Evolutionary conservation across 2,888 invertebrate species (phyloP), one percentile per base, ranked within the genome.

Genomic region (Lepetodrilus schrolli): DNA sequence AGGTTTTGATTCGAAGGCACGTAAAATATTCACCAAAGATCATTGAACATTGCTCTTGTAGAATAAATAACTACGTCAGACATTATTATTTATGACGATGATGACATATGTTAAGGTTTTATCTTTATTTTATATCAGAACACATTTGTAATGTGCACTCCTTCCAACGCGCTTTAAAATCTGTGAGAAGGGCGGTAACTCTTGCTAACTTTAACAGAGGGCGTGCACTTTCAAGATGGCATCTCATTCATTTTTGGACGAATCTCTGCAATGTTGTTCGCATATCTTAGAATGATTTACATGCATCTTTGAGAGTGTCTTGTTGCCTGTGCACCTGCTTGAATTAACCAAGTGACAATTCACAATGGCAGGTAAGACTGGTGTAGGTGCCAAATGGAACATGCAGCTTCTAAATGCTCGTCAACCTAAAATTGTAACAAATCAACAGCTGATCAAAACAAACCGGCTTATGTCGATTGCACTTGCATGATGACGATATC

Each of bases 171-270:
- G n/a, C n/a, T n/a, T n/a, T n/a, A n/a, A n/a, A n/a, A n/a, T n/a
- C n/a, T n/a, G n/a, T n/a, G n/a, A 48, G 48, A 48, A 48, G 58
- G 58, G 58, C 17, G 17, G 30, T 58, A 58, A 58, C 58, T 58
- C 58, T 13, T 58, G 13, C 30, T n/a, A 13, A 8, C 58, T 58
- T 58, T 30, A 26, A 7, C 58, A 58, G 58, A 34, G 58, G 58
- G 58, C 58, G 58, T 58, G 58, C 58, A 58, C 30, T 17, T 26
- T 34, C 30, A 58, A 58, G 30, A 58, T 58, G 58, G 58, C 58
- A 7, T 26, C 58, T 8, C 17, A n/a, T 30, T 30, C 58, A 58
- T 58, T 58, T n/a, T 30, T 34, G 58, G 34, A n/a, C 34, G 58
- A 34, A 30, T 23, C 30, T 58, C 58, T 58, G 13, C 58, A 34